Evolutionary conservation across 2,113 vertebrate genomes (phyloP), one percentile per base, ranked within the genome.

Genomic region (Sinocyclocheilus grahami): DNA sequence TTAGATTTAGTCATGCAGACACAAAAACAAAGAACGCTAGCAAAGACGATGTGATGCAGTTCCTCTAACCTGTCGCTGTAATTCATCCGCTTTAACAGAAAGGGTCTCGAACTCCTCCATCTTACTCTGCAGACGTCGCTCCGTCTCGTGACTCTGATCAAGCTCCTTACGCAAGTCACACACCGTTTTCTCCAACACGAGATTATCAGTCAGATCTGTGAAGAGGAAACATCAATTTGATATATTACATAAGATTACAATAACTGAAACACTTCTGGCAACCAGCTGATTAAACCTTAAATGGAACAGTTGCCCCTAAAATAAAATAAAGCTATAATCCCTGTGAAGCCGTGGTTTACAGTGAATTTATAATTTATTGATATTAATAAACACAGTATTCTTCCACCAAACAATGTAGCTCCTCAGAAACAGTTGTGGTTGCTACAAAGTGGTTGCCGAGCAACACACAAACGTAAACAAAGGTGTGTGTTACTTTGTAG

Each of bases 101-200:
- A 92, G 89, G 8, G 60, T 30, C 69, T 92, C 77, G 2, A 95
- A 82, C 11, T 90, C 89, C 8, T 90, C 77, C 18, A 93, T 60
- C 91, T 95, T 91, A n/a, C 91, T 91, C 72, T 85, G 92, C 58
- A 96, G 91, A 85, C 80, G 1, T 24, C 18, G 20, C 14, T 95
- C 96, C 84, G 92, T 94, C 88, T 95, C 89, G 46, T 81, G 67
- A 85, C 90, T 90, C 72, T 92, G 93, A 33, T 93, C 90, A 76
- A 98, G 86, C 67, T 96, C 94, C 89, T 90, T 94, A 78, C 93
- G 94, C 51, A 97, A 91, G 6, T 90, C 90, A 4, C 84, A 83
- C 39, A 94, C 88, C 0, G 87, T 95, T 88, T 91, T 95, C 89
- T 96, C 96, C 65, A 97, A 88, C 24, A 96, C 94, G 79, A 95